Conservation (phyloP, 2,888 invertebrate species). For the Trissolcus japonicus region DNA sequence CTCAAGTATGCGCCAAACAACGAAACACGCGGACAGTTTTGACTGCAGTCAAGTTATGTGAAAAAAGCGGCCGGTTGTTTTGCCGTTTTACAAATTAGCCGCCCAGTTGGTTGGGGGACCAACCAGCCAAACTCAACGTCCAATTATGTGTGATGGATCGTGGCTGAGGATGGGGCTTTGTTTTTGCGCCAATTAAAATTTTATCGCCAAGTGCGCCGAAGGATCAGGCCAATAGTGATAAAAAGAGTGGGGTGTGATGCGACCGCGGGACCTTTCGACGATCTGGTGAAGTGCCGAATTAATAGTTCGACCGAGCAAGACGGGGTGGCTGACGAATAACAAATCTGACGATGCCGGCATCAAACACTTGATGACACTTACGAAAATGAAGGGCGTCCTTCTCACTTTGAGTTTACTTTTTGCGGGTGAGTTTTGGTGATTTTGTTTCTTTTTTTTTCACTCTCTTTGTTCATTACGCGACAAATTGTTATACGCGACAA, state of each 20-base stretch:
- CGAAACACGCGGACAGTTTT: background rate
- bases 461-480: background rate
- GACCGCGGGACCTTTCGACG: too few relatives aligned
- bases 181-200: background rate
- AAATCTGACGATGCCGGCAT: constrained; percentile 45
- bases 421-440: constrained; percentile 68
- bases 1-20: constrained; percentile 7
- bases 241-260: too few relatives aligned
- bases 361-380: constrained; percentile 61
- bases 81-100: background rate
- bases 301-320: constrained; percentile 9
- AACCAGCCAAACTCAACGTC: constrained; percentile 5
- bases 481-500: background rate
- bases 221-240: too few relatives aligned
- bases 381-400: constrained; percentile 72
- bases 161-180: background rate
- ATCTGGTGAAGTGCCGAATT: constrained; percentile 6
- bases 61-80: constrained; percentile 3
- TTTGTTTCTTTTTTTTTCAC: background rate
- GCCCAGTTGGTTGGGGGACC: background rate
- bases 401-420: constrained; percentile 72
- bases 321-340: constrained; percentile 13
- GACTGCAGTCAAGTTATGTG: constrained; percentile 1
- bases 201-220: background rate
- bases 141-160: constrained; percentile 21